These are phyloP conservation scores for Parazoanthus atlanticus DNA, from an alignment of 92 coral and sea anemone species.

Conservation along the genomic window DNA sequence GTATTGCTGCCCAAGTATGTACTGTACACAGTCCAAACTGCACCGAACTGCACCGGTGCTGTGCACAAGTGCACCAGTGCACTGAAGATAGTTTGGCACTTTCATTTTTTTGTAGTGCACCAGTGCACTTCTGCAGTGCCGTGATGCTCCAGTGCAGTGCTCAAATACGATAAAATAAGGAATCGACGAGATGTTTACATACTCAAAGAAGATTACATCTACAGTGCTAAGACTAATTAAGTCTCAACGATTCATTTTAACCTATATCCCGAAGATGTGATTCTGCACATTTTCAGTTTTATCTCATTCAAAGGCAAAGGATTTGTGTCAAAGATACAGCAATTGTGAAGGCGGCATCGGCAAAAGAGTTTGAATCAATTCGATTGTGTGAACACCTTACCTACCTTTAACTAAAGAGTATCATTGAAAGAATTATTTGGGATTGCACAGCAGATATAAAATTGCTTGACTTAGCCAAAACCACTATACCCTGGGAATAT, in stretches of 20 bases:
- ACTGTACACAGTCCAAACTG: too few relatives aligned
- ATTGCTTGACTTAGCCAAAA: too few relatives aligned
- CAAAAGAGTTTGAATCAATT: constrained; percentile 12
- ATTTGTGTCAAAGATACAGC: background rate
- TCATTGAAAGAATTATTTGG: constrained; percentile 1
- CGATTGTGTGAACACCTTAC: constrained; percentile 15
- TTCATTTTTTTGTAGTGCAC: background rate
- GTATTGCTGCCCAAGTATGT: too few relatives aligned
- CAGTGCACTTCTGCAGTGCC: background rate
- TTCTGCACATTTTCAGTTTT: constrained; percentile 15
- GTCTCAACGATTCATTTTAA: background rate
- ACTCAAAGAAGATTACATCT: background rate
- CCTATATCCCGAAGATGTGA: constrained; percentile 6
- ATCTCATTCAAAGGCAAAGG: constrained; percentile 17
- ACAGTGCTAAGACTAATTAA: background rate
- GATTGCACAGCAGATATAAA: background rate
- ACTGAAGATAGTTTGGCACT: too few relatives aligned
- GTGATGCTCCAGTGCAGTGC: constrained; percentile 1
- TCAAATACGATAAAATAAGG: constrained; percentile 14
- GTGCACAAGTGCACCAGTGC: too few relatives aligned
- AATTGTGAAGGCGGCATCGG: background rate
- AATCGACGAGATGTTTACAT: constrained; percentile 4
- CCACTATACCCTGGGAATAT: too few relatives aligned
- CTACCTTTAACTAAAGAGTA: too few relatives aligned
- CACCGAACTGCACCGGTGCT: too few relatives aligned